Conservation (phyloP, 2,797 vertebrate species). For the Aplochiton taeniatus region DNA sequence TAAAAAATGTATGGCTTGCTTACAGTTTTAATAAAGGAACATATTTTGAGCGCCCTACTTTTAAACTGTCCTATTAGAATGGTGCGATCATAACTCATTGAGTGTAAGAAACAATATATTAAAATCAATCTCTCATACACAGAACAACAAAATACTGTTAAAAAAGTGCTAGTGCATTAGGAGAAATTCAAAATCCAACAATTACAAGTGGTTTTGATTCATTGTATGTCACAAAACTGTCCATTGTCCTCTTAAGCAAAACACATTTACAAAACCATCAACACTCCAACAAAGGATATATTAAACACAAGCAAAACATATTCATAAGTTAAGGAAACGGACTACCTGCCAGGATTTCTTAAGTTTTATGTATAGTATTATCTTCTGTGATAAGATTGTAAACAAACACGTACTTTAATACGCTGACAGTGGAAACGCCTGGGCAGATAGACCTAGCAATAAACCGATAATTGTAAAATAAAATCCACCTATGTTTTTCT, state of each 20-base stretch:
- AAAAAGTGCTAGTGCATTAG: constrained; percentile 76
- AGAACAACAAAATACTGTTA: constrained; percentile 48
- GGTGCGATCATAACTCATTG: constrained; percentile 38
- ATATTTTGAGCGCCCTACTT: constrained; percentile 44
- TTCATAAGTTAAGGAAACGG: no score
- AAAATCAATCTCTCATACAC: constrained; percentile 32
- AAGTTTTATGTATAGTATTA: no score
- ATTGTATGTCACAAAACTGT: constrained; percentile 13
- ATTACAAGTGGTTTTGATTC: constrained; percentile 36
- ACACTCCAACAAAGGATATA: neutral
- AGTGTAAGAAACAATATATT: neutral
- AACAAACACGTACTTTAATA: constrained; percentile 36
- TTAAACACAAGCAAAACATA: no score
- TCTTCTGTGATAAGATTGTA: no score
- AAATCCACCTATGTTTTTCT: constrained; percentile 55
- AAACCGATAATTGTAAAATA: constrained; percentile 50
- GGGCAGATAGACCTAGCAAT: constrained; percentile 48
- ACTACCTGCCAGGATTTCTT: no score
- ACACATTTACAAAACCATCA: constrained; percentile 4
- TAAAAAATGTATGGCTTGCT: constrained; percentile 53
- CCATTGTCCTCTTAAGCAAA: constrained; percentile 7
- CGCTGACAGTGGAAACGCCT: constrained; percentile 52
- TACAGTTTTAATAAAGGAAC: constrained; percentile 39
- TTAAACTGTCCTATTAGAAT: constrained; percentile 33
- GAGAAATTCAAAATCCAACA: constrained; percentile 38